Evolutionary conservation across 2,888 invertebrate genomes (phyloP).

Genomic region (Rambutsinella grinnellia): DNA sequence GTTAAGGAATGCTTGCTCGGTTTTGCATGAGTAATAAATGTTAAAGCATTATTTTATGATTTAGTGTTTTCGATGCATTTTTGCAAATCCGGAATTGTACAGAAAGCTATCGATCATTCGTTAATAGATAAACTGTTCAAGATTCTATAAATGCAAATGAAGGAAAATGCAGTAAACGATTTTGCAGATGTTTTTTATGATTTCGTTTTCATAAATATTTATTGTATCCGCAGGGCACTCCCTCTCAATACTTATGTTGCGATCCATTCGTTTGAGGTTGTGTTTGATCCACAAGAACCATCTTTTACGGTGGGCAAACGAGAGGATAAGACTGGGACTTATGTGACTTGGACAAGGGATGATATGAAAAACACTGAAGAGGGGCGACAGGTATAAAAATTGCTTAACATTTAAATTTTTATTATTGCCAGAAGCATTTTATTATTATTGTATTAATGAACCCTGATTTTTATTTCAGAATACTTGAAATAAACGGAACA

Average conservation of each 20-base stretch:
- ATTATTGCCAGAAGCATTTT: no score
- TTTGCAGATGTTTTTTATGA: no score
- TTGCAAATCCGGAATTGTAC: no score
- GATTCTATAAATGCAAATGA: no score
- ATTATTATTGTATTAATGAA: not conserved
- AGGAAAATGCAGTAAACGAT: no score
- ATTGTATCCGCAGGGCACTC: constrained; percentile 67
- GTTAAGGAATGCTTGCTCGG: no score
- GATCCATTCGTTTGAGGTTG: constrained; percentile 79
- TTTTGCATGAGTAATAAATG: no score
- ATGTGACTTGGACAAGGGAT: constrained; percentile 87
- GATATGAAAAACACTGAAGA: constrained; percentile 77
- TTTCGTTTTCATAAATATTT: no score
- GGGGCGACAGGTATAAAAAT: constrained; percentile 78
- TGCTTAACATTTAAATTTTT: not conserved
- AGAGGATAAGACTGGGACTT: constrained; percentile 77
- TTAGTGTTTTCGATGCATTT: no score
- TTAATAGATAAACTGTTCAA: no score
- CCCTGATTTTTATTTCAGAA: constrained; percentile 35
- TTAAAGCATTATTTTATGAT: no score
- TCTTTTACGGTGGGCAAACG: constrained; percentile 80
- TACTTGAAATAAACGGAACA: constrained; percentile 66
- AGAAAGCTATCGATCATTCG: no score
- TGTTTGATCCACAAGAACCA: constrained; percentile 79
- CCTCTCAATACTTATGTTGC: constrained; percentile 69